These are phyloP conservation scores for Spongia lamella DNA, from an alignment of 37 sponge, comb jelly and placozoan genomes.

Conservation along the genomic window DNA sequence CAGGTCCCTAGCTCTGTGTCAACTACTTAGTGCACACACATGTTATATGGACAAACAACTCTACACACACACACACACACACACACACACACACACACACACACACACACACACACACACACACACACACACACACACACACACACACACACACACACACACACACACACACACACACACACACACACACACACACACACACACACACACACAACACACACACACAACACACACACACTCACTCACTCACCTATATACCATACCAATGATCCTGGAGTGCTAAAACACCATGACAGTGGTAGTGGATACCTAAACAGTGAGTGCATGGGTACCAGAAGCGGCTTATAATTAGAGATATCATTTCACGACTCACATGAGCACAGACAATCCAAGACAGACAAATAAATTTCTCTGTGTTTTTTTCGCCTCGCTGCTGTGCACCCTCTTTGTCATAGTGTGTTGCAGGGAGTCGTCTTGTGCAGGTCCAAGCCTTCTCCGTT, in stretches of 20 bases:
- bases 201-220: conserved; percentile 12
- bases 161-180: conserved; percentile 52
- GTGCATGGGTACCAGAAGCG: background rate
- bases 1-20: too few species aligned
- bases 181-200: conserved; percentile 41
- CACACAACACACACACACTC: conserved; percentile 21
- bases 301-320: conserved; percentile 1
- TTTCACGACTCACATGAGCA: background rate
- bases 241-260: background rate
- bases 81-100: conserved; percentile 36
- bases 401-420: background rate
- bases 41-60: background rate
- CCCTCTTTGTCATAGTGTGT: too few species aligned
- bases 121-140: conserved; percentile 38
- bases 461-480: too few species aligned
- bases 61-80: conserved; percentile 15
- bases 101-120: conserved; percentile 32
- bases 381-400: background rate
- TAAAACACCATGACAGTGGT: conserved; percentile 3
- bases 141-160: conserved; percentile 43
- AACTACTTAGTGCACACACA: background rate
- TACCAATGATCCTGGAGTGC: background rate
- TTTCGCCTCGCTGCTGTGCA: background rate
- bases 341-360: background rate
- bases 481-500: too few species aligned